Percentiles rank a stretch among this genome's conserved stretches.
phyloP scores from a whole-genome alignment of 1,140 invertebrate species.

The Bicyclus anynana region DNA sequence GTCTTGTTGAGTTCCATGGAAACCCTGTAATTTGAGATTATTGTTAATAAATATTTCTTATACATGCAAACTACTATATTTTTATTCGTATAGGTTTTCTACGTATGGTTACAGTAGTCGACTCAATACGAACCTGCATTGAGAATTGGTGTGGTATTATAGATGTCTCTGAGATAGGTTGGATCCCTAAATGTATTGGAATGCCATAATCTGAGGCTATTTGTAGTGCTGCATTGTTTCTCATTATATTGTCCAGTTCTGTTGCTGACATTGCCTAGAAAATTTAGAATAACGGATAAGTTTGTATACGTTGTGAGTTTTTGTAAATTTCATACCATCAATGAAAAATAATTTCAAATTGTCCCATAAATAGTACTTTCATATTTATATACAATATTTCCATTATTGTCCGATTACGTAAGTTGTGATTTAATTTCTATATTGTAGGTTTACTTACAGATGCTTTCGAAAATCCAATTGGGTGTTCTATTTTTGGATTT shows the following conservation, averaged over 20 bases:
- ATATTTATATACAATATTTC: too few relatives aligned
- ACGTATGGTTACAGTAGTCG: too few relatives aligned
- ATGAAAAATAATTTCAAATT: too few relatives aligned
- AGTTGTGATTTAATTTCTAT: too few relatives aligned
- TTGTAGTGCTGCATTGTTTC: slow-evolving; percentile 75
- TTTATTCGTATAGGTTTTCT: too few relatives aligned
- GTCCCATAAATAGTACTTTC: too few relatives aligned
- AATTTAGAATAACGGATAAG: too few relatives aligned
- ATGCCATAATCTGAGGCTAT: slow-evolving; percentile 63
- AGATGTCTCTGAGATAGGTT: slow-evolving; percentile 57
- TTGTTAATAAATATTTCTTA: not conserved
- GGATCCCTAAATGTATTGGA: slow-evolving; percentile 31
- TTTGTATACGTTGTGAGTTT: too few relatives aligned
- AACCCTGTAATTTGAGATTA: slow-evolving; percentile 24
- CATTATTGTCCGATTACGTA: too few relatives aligned
- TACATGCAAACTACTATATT: too few relatives aligned
- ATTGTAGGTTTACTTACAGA: slow-evolving; percentile 35
- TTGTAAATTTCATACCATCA: too few relatives aligned
- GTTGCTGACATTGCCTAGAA: slow-evolving; percentile 72
- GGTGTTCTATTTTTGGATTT: slow-evolving; percentile 46
- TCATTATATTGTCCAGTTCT: slow-evolving; percentile 78
- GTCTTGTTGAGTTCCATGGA: slow-evolving; percentile 55
- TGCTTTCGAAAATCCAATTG: slow-evolving; percentile 59
- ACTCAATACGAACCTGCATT: slow-evolving; percentile 50
- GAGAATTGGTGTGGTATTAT: slow-evolving; percentile 51